A percentile compares a stretch with the other conserved stretches of the same genome.
Conservation (phyloP, 2,888 invertebrate genomes). For the Dryococelus australis region DNA sequence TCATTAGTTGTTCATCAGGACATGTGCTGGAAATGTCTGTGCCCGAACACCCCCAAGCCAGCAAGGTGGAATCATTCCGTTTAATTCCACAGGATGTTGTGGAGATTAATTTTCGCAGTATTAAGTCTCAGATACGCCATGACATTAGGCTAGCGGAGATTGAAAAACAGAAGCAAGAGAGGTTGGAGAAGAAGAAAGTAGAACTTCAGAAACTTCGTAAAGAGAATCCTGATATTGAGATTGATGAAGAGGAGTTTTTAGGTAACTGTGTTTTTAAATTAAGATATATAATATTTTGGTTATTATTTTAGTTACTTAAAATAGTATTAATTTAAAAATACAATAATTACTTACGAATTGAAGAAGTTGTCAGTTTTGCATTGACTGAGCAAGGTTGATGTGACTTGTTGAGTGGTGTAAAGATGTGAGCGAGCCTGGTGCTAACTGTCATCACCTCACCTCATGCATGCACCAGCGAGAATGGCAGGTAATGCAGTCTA, state of each 20-base stretch:
- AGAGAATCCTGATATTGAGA: slow-evolving; percentile 67
- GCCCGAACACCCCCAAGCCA: slow-evolving; percentile 57
- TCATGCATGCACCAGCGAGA: too few relatives aligned
- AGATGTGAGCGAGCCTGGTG: too few relatives aligned
- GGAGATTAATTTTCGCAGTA: slow-evolving; percentile 63
- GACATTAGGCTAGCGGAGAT: slow-evolving; percentile 67
- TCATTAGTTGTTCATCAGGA: slow-evolving; percentile 66
- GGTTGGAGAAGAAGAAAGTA: slow-evolving; percentile 62
- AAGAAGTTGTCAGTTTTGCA: too few relatives aligned
- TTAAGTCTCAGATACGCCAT: slow-evolving; percentile 67
- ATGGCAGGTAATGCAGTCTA: too few relatives aligned
- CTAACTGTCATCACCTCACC: too few relatives aligned
- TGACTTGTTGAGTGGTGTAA: too few relatives aligned
- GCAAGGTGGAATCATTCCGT: slow-evolving; percentile 61
- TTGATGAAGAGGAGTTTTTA: slow-evolving; percentile 67
- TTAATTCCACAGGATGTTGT: slow-evolving; percentile 56
- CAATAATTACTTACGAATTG: too few relatives aligned
- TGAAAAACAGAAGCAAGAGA: slow-evolving; percentile 61
- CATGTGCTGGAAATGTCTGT: slow-evolving; percentile 64
- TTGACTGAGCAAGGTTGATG: too few relatives aligned
- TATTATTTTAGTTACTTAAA: too few relatives aligned
- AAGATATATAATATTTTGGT: background rate
- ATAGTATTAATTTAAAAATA: too few relatives aligned
- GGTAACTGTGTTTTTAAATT: slow-evolving; percentile 58
- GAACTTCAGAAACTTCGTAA: slow-evolving; percentile 66